Evolutionary conservation across 2,888 invertebrate genomes (phyloP), one percentile per base, ranked within the genome.

Genomic region (Archips xylosteana): DNA sequence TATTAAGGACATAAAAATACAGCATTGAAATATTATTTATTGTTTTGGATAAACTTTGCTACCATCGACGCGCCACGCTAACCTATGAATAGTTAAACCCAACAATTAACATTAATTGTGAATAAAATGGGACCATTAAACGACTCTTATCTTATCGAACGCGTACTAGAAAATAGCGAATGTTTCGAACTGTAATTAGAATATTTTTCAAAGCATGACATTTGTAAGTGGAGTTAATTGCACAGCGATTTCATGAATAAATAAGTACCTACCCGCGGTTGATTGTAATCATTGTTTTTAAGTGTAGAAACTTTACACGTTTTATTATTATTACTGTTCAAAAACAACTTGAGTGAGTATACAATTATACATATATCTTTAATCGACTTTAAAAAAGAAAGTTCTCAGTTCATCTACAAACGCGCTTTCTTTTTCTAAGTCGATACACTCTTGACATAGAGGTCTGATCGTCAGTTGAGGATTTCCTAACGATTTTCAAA

Each of bases 21-120:
- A 45, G 45, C 45, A 45, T 12, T 12, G 45, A 45, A 10, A 45
- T 45, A 45, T 45, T 45, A 45, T 45, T 45, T 45, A 45, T 45
- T 12, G 2, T 45, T 45, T 10, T 10, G 45, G 45, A 12, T 45
- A 45, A 45, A 45, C 45, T 45, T 45, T 45, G 12, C 45, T 12
- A 45, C 45, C 45, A 12, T 12, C 45, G 45, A 10, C 3, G 10
- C 45, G 45, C 45, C 45, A 45, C 45, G 45, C 12, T 12, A 45
- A 12, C 12, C 45, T 12, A 45, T 23, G 66, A 62, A 72, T 72
- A 72, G 45, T 67, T 67, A 62, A 72, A 62, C 36, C 45, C 42
- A 42, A 23, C 10, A 32, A 66, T 62, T 62, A 62, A 36, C 54
- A 36, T 66, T 42, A 42, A 66, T 67, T 62, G 54, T 72, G 45